These are phyloP conservation scores for Cremastobaeus sp. DNA, from an alignment of 2,888 invertebrate genomes.

Conservation along the genomic window DNA sequence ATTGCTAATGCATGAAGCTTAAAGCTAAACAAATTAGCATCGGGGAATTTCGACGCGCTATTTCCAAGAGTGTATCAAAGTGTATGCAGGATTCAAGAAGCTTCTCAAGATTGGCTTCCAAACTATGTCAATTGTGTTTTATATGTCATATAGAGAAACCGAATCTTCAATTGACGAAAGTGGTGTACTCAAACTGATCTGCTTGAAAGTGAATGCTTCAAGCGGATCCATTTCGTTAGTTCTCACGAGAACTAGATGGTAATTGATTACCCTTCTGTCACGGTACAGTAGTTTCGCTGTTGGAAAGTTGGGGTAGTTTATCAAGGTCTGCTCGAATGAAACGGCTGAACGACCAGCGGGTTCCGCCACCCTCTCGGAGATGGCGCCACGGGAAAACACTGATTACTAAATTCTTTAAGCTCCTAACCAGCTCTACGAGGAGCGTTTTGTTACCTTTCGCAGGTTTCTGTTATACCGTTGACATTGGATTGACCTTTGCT, in stretches of 20 bases:
- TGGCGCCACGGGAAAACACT: conserved; percentile 57
- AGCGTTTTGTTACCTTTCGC: conserved; percentile 50
- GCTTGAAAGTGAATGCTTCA: conserved; percentile 1
- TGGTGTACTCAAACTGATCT: not conserved
- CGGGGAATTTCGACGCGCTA: no score
- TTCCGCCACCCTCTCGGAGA: conserved; percentile 54
- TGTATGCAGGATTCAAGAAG: no score
- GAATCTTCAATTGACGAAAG: no score
- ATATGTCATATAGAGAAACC: no score
- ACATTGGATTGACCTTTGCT: conserved; percentile 49
- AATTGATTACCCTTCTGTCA: conserved; percentile 48
- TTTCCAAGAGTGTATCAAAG: no score
- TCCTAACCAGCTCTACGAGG: not conserved
- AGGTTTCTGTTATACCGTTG: conserved; percentile 19
- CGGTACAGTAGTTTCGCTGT: conserved; percentile 47
- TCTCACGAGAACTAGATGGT: conserved; percentile 54
- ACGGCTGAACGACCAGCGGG: conserved; percentile 62
- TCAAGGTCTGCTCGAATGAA: conserved; percentile 59
- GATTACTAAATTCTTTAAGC: not conserved
- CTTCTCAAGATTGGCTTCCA: no score
- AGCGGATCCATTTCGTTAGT: conserved; percentile 8
- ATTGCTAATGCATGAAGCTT: conserved; percentile 29
- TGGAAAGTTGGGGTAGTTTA: conserved; percentile 51
- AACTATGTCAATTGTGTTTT: no score
- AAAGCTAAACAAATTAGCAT: conserved; percentile 35